Conservation (phyloP, 1,140 invertebrate genomes). For the Argopecten irradians region DNA sequence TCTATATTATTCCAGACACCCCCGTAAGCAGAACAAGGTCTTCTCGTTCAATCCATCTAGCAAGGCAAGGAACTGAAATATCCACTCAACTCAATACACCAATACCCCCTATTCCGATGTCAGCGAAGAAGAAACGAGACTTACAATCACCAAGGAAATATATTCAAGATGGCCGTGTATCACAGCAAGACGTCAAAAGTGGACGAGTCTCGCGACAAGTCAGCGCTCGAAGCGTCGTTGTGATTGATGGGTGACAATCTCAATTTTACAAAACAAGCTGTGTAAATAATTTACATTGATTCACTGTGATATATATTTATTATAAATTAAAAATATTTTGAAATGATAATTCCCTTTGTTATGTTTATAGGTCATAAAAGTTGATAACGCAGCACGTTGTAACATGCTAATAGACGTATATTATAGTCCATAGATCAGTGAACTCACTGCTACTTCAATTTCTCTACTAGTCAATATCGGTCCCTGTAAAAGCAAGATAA, state of each 20-base stretch:
- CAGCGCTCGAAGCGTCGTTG: background rate
- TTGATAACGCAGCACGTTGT: too few relatives aligned
- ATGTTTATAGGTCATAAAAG: too few relatives aligned
- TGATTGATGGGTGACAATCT: background rate
- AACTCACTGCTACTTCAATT: too few relatives aligned
- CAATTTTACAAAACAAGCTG: too few relatives aligned
- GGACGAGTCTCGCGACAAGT: background rate
- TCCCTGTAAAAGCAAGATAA: too few relatives aligned
- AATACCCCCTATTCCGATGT: background rate
- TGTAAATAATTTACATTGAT: background rate
- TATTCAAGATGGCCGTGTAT: background rate
- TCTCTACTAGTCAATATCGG: too few relatives aligned
- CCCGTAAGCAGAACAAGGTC: constrained; percentile 14
- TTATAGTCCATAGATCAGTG: too few relatives aligned
- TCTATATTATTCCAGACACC: background rate
- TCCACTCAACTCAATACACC: background rate
- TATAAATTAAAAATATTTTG: background rate
- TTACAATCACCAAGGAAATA: background rate
- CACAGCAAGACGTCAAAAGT: background rate
- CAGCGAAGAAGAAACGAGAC: background rate
- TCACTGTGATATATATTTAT: background rate
- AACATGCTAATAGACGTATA: too few relatives aligned
- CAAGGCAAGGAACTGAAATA: background rate
- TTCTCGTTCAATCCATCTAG: background rate
- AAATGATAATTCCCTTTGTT: too few relatives aligned